These are phyloP conservation scores for Hylia prasina DNA, from an alignment of 2,113 vertebrate genomes.

Conservation along the genomic window DNA sequence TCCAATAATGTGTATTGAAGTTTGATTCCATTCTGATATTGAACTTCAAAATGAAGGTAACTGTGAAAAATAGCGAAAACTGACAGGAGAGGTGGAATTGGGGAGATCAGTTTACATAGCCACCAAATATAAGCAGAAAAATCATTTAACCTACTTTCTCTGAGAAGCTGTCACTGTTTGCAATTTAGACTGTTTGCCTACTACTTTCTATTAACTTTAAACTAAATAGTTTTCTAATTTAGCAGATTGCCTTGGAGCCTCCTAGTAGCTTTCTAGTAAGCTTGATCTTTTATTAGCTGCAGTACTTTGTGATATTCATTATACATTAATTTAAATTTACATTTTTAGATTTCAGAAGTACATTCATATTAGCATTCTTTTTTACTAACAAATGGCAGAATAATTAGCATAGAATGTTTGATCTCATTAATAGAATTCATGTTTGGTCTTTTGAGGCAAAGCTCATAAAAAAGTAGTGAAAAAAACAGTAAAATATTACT, in stretches of 20 bases:
- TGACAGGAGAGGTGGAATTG: neutral
- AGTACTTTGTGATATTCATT: constrained; percentile 1
- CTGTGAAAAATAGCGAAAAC: neutral
- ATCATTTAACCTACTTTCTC: neutral
- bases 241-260: constrained; percentile 18
- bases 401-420: constrained; percentile 55
- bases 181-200: constrained; percentile 11
- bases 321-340: constrained; percentile 7
- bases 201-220: constrained; percentile 13
- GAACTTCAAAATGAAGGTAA: neutral
- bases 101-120: neutral
- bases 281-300: constrained; percentile 51
- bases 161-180: neutral
- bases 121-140: neutral
- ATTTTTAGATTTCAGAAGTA: constrained; percentile 45
- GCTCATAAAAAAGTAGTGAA: neutral
- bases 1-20: neutral
- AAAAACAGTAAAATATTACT: neutral
- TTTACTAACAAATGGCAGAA: constrained; percentile 27
- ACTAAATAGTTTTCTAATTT: neutral
- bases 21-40: neutral
- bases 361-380: constrained; percentile 45
- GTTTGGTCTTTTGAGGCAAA: constrained; percentile 28
- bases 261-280: constrained; percentile 10
- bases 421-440: constrained; percentile 48